phyloP scores from a whole-genome alignment of 2,797 vertebrate genomes.

The Coregonus sp. region DNA sequence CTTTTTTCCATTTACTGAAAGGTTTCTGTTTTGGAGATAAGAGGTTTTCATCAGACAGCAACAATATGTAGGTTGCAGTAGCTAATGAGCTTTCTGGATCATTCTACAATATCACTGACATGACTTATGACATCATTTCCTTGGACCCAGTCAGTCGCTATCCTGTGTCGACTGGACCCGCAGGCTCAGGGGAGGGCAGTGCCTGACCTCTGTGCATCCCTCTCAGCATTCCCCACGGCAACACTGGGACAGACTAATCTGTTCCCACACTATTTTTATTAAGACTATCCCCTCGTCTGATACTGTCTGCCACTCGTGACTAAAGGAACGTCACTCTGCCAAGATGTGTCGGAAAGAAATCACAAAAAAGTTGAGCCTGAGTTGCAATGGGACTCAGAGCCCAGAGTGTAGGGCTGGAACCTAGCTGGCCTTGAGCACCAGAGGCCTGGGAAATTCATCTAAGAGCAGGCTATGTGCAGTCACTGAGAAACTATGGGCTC shows the following conservation, averaged over 20 bases:
- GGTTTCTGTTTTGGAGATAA: too few species aligned
- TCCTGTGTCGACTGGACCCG: slow-evolving; percentile 17
- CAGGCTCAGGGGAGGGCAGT: slow-evolving; percentile 19
- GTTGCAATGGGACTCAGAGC: slow-evolving; percentile 57
- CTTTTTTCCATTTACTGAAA: too few species aligned
- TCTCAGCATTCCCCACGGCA: slow-evolving; percentile 44
- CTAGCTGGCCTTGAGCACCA: slow-evolving; percentile 35
- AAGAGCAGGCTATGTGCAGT: slow-evolving; percentile 65
- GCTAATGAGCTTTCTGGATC: too few species aligned
- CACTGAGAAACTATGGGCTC: slow-evolving; percentile 66
- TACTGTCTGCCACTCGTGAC: slow-evolving; percentile 49
- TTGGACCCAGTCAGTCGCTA: slow-evolving; percentile 17
- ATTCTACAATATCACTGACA: slow-evolving; percentile 9
- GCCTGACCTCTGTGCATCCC: slow-evolving; percentile 25
- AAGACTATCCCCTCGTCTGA: slow-evolving; percentile 37
- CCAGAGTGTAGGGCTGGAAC: slow-evolving; percentile 57
- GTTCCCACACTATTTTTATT: slow-evolving; percentile 65
- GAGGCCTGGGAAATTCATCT: slow-evolving; percentile 75
- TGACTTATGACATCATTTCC: slow-evolving; percentile 54
- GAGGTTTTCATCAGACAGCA: too few species aligned
- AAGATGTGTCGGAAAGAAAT: slow-evolving; percentile 63
- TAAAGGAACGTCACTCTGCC: slow-evolving; percentile 58
- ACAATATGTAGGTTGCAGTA: too few species aligned
- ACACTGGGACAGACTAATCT: slow-evolving; percentile 60
- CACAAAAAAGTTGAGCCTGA: slow-evolving; percentile 13